phyloP scores from a whole-genome alignment of 64 coral and sea anemone species.

The Porites lutea region DNA sequence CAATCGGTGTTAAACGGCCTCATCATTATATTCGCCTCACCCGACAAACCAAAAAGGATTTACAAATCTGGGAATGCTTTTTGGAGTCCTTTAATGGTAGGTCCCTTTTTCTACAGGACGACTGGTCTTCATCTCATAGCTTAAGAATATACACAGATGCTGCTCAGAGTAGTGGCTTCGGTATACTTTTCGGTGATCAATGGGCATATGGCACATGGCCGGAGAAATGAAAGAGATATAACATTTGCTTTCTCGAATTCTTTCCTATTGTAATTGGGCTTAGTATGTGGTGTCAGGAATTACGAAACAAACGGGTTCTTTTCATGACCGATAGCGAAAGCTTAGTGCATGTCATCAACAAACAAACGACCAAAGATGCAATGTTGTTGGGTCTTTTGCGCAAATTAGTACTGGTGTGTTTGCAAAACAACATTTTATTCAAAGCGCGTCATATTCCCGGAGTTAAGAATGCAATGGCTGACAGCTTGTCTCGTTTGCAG shows the following conservation, averaged over 20 bases:
- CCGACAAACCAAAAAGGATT: not conserved
- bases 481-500: slow-evolving; percentile 61
- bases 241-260: slow-evolving; percentile 1
- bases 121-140: slow-evolving; percentile 19
- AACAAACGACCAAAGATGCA: slow-evolving; percentile 10
- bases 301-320: slow-evolving; percentile 5
- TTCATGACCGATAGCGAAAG: not conserved
- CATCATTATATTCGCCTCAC: not conserved
- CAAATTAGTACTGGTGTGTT: slow-evolving; percentile 4
- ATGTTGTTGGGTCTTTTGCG: not conserved
- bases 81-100: not conserved
- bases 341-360: slow-evolving; percentile 15
- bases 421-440: slow-evolving; percentile 44
- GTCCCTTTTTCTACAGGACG: slow-evolving; percentile 32
- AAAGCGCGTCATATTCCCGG: slow-evolving; percentile 9
- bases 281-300: not conserved
- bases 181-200: not conserved
- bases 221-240: not conserved
- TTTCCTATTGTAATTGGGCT: slow-evolving; percentile 9
- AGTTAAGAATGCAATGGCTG: slow-evolving; percentile 15
- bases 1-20: not conserved
- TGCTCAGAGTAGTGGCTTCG: not conserved
- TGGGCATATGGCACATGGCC: slow-evolving; percentile 21
- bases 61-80: not conserved
- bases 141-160: not conserved